A percentile compares a stretch with the other conserved stretches of the same genome.
Conservation (phyloP, 2,888 invertebrate genomes). For the Parnassius smintheus region DNA sequence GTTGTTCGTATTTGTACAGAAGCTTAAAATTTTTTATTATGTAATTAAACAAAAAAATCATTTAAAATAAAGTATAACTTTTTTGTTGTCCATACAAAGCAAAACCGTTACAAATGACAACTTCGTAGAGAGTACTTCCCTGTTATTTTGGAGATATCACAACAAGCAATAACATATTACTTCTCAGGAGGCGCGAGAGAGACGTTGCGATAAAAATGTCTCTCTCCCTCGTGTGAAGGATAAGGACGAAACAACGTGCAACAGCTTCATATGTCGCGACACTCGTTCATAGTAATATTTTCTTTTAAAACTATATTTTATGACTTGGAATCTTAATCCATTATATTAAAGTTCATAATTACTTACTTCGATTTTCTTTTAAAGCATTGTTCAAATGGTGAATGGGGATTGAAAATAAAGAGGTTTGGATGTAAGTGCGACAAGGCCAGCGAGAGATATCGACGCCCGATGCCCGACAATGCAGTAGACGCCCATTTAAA, state of each 20-base stretch:
- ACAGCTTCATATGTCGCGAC: conserved; percentile 65
- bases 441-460: conserved; percentile 47
- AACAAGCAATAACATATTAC: conserved; percentile 81
- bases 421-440: conserved; percentile 55
- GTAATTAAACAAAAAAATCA: background rate
- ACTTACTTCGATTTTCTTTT: conserved; percentile 32
- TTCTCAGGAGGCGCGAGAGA: conserved; percentile 68
- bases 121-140: conserved; percentile 80
- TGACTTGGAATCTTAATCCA: conserved; percentile 30
- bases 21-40: too few relatives aligned
- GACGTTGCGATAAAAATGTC: conserved; percentile 65
- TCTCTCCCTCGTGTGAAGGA: conserved; percentile 46
- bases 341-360: conserved; percentile 36
- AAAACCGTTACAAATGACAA: conserved; percentile 81
- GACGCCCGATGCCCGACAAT: conserved; percentile 60
- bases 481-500: conserved; percentile 80
- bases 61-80: conserved; percentile 18
- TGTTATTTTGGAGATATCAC: conserved; percentile 82
- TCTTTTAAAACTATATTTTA: conserved; percentile 11
- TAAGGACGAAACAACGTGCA: conserved; percentile 61
- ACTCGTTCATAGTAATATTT: conserved; percentile 43
- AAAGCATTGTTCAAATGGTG: conserved; percentile 45
- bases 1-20: too few relatives aligned
- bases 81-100: conserved; percentile 56
- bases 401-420: conserved; percentile 64